These are phyloP conservation scores for Dunckerocampus dactyliophorus DNA, from an alignment of 2,113 vertebrate species.

Conservation along the genomic window DNA sequence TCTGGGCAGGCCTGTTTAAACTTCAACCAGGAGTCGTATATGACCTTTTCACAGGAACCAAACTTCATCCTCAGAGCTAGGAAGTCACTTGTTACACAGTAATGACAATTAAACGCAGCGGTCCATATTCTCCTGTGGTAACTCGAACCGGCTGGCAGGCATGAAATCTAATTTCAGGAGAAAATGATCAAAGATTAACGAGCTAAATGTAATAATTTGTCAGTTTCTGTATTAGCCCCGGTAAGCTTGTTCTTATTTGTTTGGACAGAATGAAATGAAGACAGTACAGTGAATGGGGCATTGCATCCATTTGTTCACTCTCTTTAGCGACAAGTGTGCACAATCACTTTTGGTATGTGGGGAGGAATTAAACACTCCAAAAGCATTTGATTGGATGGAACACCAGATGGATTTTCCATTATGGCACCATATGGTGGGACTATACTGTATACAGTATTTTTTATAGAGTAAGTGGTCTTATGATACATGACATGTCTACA, in stretches of 20 bases:
- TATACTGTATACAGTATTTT: slow-evolving; percentile 8
- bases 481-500: slow-evolving; percentile 27
- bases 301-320: neutral
- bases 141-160: slow-evolving; percentile 13
- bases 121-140: slow-evolving; percentile 1
- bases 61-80: slow-evolving; percentile 10
- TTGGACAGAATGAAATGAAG: neutral
- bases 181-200: slow-evolving; percentile 28
- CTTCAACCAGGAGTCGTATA: slow-evolving; percentile 42
- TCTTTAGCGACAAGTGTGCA: neutral
- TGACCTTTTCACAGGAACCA: slow-evolving; percentile 47
- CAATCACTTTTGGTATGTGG: too few species aligned
- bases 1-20: slow-evolving; percentile 55
- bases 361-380: too few species aligned
- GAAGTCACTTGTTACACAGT: neutral
- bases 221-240: neutral
- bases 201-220: slow-evolving; percentile 16
- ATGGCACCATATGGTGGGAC: neutral
- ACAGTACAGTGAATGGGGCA: neutral
- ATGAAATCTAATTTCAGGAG: slow-evolving; percentile 25
- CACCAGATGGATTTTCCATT: slow-evolving; percentile 11
- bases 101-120: slow-evolving; percentile 3
- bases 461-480: slow-evolving; percentile 13
- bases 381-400: neutral
- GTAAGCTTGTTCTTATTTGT: slow-evolving; percentile 2